Evolutionary conservation across 2,888 invertebrate genomes (phyloP), one percentile per base, ranked within the genome.

Genomic region (Spisula solida): DNA sequence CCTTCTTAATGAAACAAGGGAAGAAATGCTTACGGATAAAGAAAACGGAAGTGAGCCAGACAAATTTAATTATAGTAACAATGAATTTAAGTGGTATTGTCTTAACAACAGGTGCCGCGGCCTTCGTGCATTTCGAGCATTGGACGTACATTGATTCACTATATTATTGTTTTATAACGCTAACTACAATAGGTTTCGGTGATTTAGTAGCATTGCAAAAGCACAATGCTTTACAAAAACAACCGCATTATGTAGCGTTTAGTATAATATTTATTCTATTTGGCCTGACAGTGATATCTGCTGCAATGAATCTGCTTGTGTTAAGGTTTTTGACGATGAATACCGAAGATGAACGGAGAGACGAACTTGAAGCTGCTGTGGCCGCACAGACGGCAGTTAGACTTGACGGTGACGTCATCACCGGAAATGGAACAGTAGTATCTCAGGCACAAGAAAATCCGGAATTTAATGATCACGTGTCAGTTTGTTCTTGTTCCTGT

Each of bases 171-270:
- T 99, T 99, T 96, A 99, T 99, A n/a, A 99, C 99, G 0, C 97
- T 99, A 60, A 99, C 99, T 0, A 99, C 99, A 12, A 99, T 99
- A 92, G 97, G 99, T 93, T 99, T 99, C 97, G 99, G 99, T 89
- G 99, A 99, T 97, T 99, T 99, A 98, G 99, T 99, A 92, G 99
- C 99, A 34, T 97, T 99, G 87, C 97, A 99, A 98, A 99, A 99
- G 95, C 98, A 99, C 96, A 98, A 99, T 97, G 99, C 99, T 0
- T 97, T 99, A 85, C 98, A 98, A 93, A 98, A 98, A 94, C 98
- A 99, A 96, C 99, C 99, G 0, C 99, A 99, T 85, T 99, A 99
- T 96, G 99, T 99, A 75, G 99, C 99, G 0, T 97, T 99, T 93
- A 99, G 99, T 96, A 97, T 99, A 92, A 98, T 99, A 47, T 99